These are phyloP conservation scores for Pteropus alecto DNA, from an alignment of 2,113 vertebrate species.

Conservation along the genomic window DNA sequence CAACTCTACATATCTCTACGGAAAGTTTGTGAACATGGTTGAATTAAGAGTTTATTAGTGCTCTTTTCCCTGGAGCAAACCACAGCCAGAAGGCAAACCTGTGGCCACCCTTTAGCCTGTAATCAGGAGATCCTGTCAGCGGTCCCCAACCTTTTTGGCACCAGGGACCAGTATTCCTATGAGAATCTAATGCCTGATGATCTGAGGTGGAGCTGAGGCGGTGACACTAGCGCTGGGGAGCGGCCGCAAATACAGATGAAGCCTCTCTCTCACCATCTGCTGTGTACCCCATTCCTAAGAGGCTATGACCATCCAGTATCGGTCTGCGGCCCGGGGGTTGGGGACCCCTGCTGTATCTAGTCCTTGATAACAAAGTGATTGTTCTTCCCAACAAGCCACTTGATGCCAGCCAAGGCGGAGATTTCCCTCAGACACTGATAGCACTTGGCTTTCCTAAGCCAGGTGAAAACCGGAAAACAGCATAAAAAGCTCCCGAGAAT, in stretches of 20 bases:
- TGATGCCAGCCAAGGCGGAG: not conserved
- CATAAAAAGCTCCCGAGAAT: conserved; percentile 27
- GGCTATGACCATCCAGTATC: no score
- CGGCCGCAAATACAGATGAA: no score
- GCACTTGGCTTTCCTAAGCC: not conserved
- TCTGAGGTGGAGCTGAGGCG: no score
- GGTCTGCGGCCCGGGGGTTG: no score
- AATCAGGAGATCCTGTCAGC: not conserved
- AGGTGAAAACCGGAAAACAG: not conserved
- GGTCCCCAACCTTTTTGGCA: no score
- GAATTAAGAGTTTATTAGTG: not conserved
- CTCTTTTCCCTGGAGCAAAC: not conserved
- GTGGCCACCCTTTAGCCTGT: not conserved
- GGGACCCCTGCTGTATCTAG: no score
- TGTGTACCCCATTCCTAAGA: no score
- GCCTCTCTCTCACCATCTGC: no score
- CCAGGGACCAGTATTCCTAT: no score
- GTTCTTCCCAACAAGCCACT: not conserved
- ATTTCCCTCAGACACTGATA: not conserved
- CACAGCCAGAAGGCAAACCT: not conserved
- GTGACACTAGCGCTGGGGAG: no score
- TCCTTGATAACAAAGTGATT: not conserved
- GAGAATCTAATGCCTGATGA: no score
- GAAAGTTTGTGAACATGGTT: not conserved
- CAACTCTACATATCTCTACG: not conserved